Percentiles rank a stretch among this genome's conserved stretches.
phyloP scores from a whole-genome alignment of 2,888 invertebrate genomes.

The Rapana venosa region DNA sequence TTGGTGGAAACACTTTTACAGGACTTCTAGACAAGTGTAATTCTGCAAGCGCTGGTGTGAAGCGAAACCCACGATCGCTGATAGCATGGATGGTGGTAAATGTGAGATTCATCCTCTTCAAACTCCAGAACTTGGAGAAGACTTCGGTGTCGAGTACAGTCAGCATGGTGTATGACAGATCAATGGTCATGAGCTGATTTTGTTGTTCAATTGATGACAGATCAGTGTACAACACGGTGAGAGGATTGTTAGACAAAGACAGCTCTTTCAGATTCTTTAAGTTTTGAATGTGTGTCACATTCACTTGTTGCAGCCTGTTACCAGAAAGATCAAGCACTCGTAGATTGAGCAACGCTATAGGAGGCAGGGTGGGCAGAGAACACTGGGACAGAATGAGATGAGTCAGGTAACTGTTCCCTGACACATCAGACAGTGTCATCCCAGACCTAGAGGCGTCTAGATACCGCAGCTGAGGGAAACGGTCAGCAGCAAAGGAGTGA shows the following conservation, averaged over 20 bases:
- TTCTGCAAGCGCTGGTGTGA: neutral
- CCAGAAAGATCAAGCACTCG: neutral
- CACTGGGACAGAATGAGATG: neutral
- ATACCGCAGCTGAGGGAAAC: neutral
- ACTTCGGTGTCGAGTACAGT: neutral
- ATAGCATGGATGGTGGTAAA: constrained; percentile 11
- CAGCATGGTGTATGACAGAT: neutral
- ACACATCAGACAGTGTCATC: neutral
- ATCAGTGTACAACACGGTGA: neutral
- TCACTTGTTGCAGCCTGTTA: neutral
- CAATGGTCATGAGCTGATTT: neutral
- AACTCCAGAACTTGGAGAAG: neutral
- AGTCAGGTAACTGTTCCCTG: neutral
- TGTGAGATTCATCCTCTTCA: neutral
- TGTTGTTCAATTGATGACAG: neutral
- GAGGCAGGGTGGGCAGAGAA: neutral
- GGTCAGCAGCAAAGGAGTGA: neutral
- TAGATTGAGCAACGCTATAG: neutral
- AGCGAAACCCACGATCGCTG: neutral
- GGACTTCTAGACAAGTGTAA: neutral
- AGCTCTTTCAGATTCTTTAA: neutral
- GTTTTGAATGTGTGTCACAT: neutral
- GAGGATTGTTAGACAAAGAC: neutral
- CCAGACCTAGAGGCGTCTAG: neutral
- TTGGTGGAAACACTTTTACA: neutral